Base-by-base conservation (phyloP, 2,888 invertebrate genomes). In the Taenaris catops region DNA sequence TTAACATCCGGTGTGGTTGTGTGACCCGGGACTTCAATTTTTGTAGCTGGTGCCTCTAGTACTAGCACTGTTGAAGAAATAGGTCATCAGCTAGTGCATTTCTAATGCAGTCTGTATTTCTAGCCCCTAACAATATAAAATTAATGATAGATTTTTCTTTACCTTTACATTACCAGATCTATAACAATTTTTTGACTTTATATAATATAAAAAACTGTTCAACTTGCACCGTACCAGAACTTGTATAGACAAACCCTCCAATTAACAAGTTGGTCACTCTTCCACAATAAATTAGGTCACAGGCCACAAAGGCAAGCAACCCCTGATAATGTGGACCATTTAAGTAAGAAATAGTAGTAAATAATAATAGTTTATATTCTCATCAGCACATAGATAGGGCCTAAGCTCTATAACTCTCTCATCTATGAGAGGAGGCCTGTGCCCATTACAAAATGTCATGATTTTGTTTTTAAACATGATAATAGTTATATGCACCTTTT, bases 271-370 rank as follows among this genome's bases (percentile, higher is more conserved):
- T 64, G 63, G 34, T 27, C 55, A 49, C 41, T 84, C 51, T 84
- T 36, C 84, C 84, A 84, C 83, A 59, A 68, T 59, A 63, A 65
- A 81, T 81, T 84, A 84, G 84, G 76, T 44, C 60, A 63, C 67
- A 63, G 43, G 56, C 60, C 59, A 76, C 48, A 23, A 18, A 46
- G 53, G 60, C 41, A 55, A n/a, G 64, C 67, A 59, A 78, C 69
- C 84, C 84, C 84, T 86, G 84, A 84, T 67, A 62, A 58, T 63
- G 80, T 83, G 84, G 83, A 49, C 9, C 8, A 14, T 19, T 10
- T 4, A n/a, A 12, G 6, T 17, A 18, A 18, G 4, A n/a, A n/a
- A n/a, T n/a, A n/a, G n/a, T n/a, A n/a, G n/a, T n/a, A n/a, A n/a
- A n/a, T n/a, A n/a, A n/a, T n/a, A n/a, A n/a, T n/a, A n/a, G n/a